These are phyloP conservation scores for Hyppa rectilinea DNA, from an alignment of 2,888 invertebrate genomes.

Conservation along the genomic window DNA sequence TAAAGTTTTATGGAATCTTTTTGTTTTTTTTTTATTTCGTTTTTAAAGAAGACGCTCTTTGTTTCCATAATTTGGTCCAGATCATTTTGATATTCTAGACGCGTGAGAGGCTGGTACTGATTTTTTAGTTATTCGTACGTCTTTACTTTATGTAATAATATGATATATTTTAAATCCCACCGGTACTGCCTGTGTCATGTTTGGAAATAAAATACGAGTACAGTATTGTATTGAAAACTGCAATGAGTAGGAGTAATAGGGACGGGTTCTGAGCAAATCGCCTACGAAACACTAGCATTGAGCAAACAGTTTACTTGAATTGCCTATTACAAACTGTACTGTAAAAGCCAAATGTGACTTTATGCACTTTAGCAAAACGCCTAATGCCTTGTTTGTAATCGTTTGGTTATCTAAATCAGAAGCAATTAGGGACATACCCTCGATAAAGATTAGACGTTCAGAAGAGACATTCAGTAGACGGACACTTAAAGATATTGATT, in stretches of 20 bases:
- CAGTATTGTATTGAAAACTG: slow-evolving; percentile 30
- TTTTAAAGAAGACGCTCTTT: background rate
- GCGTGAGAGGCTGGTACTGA: background rate
- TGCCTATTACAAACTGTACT: slow-evolving; percentile 20
- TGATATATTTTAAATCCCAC: background rate
- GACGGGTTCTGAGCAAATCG: slow-evolving; percentile 37
- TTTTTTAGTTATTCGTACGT: background rate
- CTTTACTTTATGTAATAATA: background rate
- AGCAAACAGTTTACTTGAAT: slow-evolving; percentile 39
- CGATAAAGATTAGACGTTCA: slow-evolving; percentile 16
- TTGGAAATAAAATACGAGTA: slow-evolving; percentile 23
- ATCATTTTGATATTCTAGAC: background rate
- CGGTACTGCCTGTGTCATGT: background rate
- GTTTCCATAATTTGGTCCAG: background rate
- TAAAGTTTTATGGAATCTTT: no score
- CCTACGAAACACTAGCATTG: slow-evolving; percentile 41
- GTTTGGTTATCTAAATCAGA: slow-evolving; percentile 15
- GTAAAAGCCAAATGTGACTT: slow-evolving; percentile 13
- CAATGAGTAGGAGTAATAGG: slow-evolving; percentile 47
- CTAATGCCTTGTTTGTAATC: slow-evolving; percentile 8
- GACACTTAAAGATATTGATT: slow-evolving; percentile 17
- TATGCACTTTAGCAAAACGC: slow-evolving; percentile 16
- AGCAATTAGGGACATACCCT: slow-evolving; percentile 13
- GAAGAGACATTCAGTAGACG: slow-evolving; percentile 16
- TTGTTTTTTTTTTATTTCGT: background rate